Evolutionary conservation across 2,888 invertebrate genomes (phyloP), one percentile per base, ranked within the genome.

Genomic region (Ceramica pisi): DNA sequence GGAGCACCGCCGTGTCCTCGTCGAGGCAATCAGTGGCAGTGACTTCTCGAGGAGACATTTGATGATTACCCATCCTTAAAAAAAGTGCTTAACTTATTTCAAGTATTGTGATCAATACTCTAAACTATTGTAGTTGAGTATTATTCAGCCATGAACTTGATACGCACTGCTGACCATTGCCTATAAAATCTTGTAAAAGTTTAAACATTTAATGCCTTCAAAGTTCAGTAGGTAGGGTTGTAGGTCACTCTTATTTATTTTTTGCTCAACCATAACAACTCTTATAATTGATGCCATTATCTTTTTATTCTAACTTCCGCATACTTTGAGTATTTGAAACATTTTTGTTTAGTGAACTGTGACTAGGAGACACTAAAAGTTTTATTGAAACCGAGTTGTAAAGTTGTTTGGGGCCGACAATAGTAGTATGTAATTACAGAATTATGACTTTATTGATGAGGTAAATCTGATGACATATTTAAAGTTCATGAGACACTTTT

Each of bases 191-290:
- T n/a, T n/a, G 19, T 31, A 67, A 67, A 23, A n/a, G 14, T 53
- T 53, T 31, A 5, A 69, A 19, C 6, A 21, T 44, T 44, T 7
- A 38, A 46, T 19, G 16, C 0, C 7, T 35, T 21, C 16, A 44
- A 21, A 19, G 9, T 26, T 3, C 31, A 31, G 31, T 38, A 16
- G 23, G 44, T 46, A 57, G 23, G 21, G 16, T 46, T 46, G n/a
- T n/a, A n/a, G n/a, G n/a, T n/a, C n/a, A 44, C 23, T 6, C 19
- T 38, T 44, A 69, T 81, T 61, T n/a, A 9, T 75, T 68, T 76
- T 77, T 69, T 81, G 46, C 35, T 35, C 10, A 26, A 50, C 16
- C 16, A 55, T n/a, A 46, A n/a, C 31, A 31, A 19, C n/a, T 19
- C 31, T 55, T 21, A n/a, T 38, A n/a, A 63, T 63, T 50, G 35